Base-by-base conservation (phyloP, 1,140 invertebrate genomes). In the Cotesia chilonis region DNA sequence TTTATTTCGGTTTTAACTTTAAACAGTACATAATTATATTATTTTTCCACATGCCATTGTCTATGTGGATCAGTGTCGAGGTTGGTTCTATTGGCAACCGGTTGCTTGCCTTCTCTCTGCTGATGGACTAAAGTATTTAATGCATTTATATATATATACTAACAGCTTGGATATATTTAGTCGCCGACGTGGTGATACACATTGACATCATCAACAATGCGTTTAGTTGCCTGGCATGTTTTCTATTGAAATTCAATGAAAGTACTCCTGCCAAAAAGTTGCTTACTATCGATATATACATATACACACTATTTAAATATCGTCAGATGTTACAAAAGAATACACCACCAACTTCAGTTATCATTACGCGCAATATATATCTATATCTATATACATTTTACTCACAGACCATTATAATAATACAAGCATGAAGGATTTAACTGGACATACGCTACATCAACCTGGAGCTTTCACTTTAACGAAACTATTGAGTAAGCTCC, bases 61-160 rank as follows among this genome's bases (percentile, higher is more conserved):
- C 41, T 20, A 65, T 51, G 6, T 47, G 36, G 63, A 71, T 71
- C 69, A 71, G 69, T 71, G 69, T 71, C 69, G 69, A 71, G 69
- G 69, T 65, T 47, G 41, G 7, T 47, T 47, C 10, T 37, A 12
- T 37, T 36, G 64, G 47, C 28, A 20, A 69, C 28, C 20, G 20
- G n/a, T 71, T 52, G 69, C 69, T 55, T 17, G 7, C 4, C 7
- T 9, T 20, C 35, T 17, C 41, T 47, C 6, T 9, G 6, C 4
- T 47, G 41, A 28, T 28, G 28, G 28, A 28, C 41, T 7, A 6
- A 47, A 47, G 41, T 47, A 47, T 47, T 47, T 47, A 9, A 47
- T 47, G 10, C 41, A 47, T 47, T 47, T 14, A 14, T 14, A 14
- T 47, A 47, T 47, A 47, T 47, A 47, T 47, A 47, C 10, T 7